Conservation (phyloP, 1,140 invertebrate species). For the Octopus sinensis region DNA sequence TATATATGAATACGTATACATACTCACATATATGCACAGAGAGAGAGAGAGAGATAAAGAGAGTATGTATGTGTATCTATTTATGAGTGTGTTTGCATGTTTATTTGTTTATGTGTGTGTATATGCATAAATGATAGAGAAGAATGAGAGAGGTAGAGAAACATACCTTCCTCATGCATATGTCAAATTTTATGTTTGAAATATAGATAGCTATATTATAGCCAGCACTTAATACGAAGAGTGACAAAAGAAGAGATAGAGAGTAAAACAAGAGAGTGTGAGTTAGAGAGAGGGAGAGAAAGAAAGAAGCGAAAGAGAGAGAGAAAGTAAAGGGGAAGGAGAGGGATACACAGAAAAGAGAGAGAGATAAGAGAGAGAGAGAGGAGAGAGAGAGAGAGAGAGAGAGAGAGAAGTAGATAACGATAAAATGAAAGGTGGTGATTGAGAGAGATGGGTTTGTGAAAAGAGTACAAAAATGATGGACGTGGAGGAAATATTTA, state of each 20-base stretch:
- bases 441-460: background rate
- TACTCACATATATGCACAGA: too few relatives aligned
- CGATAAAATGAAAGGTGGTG: background rate
- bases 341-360: background rate
- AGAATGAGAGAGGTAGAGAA: background rate
- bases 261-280: background rate
- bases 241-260: background rate
- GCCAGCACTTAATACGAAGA: background rate
- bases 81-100: too few relatives aligned
- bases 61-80: too few relatives aligned
- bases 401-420: background rate
- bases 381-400: background rate
- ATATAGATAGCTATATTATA: background rate
- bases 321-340: background rate
- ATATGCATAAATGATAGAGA: too few relatives aligned
- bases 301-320: background rate
- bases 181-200: background rate
- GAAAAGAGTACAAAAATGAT: background rate
- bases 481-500: background rate
- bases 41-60: too few relatives aligned
- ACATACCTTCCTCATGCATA: background rate
- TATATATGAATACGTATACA: too few relatives aligned
- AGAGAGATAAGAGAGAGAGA: background rate
- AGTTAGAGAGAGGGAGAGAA: background rate
- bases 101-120: too few relatives aligned